phyloP scores from a whole-genome alignment of 2,888 invertebrate species.

The Rhingia campestris region DNA sequence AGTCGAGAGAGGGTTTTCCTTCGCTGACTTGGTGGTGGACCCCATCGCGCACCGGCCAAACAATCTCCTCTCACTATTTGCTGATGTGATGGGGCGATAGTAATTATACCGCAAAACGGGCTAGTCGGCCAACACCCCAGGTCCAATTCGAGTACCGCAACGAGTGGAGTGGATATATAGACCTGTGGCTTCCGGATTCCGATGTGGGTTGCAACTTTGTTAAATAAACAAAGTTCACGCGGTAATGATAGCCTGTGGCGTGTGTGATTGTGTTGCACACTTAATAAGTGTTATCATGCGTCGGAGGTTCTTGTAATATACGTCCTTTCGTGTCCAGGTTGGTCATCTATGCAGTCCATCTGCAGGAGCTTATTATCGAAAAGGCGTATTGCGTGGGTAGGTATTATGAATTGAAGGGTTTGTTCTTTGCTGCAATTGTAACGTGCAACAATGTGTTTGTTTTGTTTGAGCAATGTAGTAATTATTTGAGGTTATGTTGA shows the following conservation, averaged over 20 bases:
- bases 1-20: constrained; percentile 36
- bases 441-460: no score
- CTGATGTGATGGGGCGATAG: constrained; percentile 67
- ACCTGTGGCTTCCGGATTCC: constrained; percentile 68
- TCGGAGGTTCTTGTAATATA: constrained; percentile 44
- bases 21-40: not conserved
- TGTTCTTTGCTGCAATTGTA: no score
- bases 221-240: constrained; percentile 55
- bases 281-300: constrained; percentile 53
- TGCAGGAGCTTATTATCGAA: constrained; percentile 3
- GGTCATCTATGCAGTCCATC: not conserved
- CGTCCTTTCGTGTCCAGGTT: constrained; percentile 11
- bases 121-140: constrained; percentile 34
- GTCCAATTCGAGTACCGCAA: constrained; percentile 21
- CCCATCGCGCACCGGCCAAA: constrained; percentile 1
- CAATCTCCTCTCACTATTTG: constrained; percentile 62
- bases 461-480: no score
- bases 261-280: constrained; percentile 27
- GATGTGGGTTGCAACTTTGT: constrained; percentile 51
- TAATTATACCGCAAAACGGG: constrained; percentile 49
- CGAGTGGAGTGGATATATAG: constrained; percentile 29
- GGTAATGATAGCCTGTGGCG: not conserved
- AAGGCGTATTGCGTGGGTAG: not conserved
- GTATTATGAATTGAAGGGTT: no score
- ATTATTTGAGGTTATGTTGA: no score